Evolutionary conservation across 2,113 vertebrate genomes (phyloP).

Genomic region (Alces alces): DNA sequence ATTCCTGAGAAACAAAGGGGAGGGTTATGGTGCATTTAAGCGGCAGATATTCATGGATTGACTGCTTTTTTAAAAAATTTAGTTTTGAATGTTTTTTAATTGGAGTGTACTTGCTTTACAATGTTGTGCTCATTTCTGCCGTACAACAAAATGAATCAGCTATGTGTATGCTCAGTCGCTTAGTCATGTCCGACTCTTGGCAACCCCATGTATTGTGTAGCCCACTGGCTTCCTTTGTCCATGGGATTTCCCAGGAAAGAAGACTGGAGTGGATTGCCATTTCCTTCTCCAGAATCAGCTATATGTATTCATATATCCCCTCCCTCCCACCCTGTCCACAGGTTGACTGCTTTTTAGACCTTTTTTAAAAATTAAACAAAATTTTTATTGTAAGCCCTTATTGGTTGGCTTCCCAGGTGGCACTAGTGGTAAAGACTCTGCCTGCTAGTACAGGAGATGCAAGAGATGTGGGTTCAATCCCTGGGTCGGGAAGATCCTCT

Average conservation of each 20-base stretch:
- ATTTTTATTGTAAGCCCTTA: neutral
- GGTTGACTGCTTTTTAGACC: neutral
- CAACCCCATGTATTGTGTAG: neutral
- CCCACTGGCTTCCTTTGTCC: neutral
- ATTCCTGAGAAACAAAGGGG: neutral
- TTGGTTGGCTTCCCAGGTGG: neutral
- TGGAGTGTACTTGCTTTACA: neutral
- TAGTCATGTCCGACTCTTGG: neutral
- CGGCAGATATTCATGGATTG: neutral
- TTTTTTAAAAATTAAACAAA: neutral
- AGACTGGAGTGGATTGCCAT: neutral
- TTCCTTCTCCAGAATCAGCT: neutral
- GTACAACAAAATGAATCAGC: neutral
- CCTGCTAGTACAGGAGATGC: neutral
- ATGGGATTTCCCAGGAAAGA: neutral
- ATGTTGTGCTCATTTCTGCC: neutral
- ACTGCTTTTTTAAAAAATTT: neutral
- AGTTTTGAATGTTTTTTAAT: neutral
- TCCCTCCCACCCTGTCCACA: neutral
- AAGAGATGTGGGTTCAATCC: neutral
- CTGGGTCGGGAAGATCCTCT: neutral
- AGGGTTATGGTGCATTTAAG: accelerated
- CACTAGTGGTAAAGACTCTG: neutral
- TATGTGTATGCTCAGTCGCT: neutral
- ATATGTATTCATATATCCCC: neutral